phyloP scores from a whole-genome alignment of 2,113 vertebrate genomes.

The Picathartes gymnocephalus region DNA sequence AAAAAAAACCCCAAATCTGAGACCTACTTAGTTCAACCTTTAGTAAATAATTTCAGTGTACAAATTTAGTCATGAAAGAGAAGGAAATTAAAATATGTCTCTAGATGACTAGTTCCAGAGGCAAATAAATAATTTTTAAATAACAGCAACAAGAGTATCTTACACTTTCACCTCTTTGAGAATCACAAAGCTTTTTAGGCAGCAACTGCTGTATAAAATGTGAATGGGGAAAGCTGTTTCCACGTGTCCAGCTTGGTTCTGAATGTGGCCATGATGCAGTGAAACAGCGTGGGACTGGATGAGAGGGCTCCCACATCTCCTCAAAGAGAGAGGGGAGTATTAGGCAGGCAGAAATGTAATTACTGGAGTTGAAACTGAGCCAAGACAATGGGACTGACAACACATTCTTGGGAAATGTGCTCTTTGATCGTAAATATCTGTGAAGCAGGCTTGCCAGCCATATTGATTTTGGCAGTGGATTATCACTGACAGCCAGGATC shows the following conservation, averaged over 20 bases:
- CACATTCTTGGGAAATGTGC: constrained; percentile 16
- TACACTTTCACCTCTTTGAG: not conserved
- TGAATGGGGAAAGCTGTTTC: not conserved
- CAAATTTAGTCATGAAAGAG: constrained; percentile 1
- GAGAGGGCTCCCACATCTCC: not conserved
- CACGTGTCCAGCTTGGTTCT: not conserved
- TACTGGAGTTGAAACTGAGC: not conserved
- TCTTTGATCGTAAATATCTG: constrained; percentile 33
- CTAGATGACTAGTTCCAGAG: not conserved
- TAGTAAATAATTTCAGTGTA: constrained; percentile 17
- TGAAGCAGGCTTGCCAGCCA: not conserved
- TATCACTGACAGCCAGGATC: not conserved
- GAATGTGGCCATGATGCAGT: accelerated
- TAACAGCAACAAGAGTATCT: not conserved
- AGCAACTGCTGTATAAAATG: not conserved
- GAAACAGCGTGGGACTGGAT: not conserved
- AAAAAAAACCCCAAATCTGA: not conserved
- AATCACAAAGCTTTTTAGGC: not conserved
- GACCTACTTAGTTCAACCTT: not conserved
- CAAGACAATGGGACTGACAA: not conserved
- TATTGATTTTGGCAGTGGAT: constrained; percentile 55
- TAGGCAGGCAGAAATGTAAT: not conserved
- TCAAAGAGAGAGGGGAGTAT: not conserved
- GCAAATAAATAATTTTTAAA: not conserved
- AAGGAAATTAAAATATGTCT: constrained; percentile 31